Evolutionary conservation across 2,797 vertebrate species (phyloP).

Genomic region (Dromococcyx pavoninus): DNA sequence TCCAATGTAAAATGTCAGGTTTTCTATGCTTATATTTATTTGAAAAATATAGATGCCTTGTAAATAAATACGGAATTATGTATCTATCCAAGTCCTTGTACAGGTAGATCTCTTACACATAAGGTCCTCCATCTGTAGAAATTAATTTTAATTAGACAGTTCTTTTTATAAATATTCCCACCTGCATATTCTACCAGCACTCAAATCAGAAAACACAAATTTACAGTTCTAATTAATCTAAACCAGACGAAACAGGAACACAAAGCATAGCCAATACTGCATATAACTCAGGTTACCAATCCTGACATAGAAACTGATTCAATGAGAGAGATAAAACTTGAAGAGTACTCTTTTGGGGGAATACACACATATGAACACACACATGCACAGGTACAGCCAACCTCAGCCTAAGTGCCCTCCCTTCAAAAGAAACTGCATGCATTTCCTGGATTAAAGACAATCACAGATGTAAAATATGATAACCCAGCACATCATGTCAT

Average conservation of each 20-base stretch:
- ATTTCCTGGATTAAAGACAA: slow-evolving; percentile 32
- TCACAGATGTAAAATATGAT: slow-evolving; percentile 56
- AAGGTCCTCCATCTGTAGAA: not conserved
- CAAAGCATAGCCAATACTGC: not conserved
- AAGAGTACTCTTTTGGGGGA: not conserved
- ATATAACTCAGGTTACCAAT: not conserved
- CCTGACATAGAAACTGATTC: not conserved
- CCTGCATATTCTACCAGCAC: not conserved
- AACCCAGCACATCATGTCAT: slow-evolving; percentile 44
- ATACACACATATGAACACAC: not conserved
- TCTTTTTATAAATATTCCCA: not conserved
- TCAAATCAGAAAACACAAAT: not conserved
- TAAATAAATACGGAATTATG: not conserved
- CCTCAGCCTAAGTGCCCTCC: not conserved
- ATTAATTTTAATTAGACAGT: not conserved
- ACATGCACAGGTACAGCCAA: not conserved
- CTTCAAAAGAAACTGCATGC: not conserved
- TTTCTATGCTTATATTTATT: not conserved
- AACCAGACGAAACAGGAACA: not conserved
- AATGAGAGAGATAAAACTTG: not conserved
- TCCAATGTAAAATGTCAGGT: not conserved
- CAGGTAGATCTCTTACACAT: not conserved
- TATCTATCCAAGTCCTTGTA: not conserved
- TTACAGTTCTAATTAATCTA: not conserved
- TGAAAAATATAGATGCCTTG: not conserved